Evolutionary conservation across 2,113 vertebrate genomes (phyloP).

Genomic region (Thalassarche chlororhynchos): DNA sequence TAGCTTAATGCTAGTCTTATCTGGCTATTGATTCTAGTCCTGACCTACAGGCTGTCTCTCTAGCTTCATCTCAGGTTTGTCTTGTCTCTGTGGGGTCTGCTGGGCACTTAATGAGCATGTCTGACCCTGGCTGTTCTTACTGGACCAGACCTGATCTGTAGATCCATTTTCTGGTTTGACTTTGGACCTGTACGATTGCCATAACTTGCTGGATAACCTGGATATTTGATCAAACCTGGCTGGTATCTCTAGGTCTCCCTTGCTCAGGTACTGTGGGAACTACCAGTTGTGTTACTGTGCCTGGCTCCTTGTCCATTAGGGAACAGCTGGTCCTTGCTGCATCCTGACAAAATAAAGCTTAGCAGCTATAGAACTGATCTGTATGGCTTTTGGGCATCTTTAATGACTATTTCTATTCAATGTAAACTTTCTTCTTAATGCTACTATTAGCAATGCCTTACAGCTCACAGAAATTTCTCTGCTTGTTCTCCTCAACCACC

Average conservation of each 20-base stretch:
- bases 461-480: background rate
- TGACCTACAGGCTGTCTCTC: rapidly evolving
- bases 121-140: background rate
- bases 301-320: background rate
- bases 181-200: rapidly evolving
- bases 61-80: rapidly evolving
- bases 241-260: background rate
- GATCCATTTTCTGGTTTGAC: background rate
- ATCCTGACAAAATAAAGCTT: background rate
- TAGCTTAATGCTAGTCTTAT: no score
- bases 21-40: rapidly evolving
- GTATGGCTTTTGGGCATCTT: background rate
- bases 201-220: background rate
- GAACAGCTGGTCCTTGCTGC: background rate
- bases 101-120: background rate
- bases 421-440: rapidly evolving
- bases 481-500: rapidly evolving
- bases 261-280: background rate
- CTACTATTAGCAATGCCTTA: background rate
- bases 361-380: background rate
- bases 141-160: background rate
- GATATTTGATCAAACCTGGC: background rate
- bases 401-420: rapidly evolving
- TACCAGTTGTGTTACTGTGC: background rate
- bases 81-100: rapidly evolving